phyloP scores from a whole-genome alignment of 2,888 invertebrate species.

The Scaptomyza cyrtandrae region DNA sequence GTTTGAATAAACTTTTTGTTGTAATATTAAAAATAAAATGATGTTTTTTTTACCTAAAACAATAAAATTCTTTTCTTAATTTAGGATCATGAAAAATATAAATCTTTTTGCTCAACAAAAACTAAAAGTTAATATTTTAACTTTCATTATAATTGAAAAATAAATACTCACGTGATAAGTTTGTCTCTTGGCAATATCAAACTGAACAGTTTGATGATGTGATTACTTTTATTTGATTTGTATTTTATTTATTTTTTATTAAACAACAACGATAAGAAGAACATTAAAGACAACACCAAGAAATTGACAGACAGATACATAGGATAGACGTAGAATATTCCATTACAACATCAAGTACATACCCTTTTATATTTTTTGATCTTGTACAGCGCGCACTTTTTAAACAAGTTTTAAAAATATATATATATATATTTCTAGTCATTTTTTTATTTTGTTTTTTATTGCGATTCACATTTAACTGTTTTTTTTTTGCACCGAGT shows the following conservation, averaged over 20 bases:
- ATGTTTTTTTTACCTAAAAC: too few species aligned
- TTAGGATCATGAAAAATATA: too few species aligned
- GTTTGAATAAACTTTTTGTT: too few species aligned
- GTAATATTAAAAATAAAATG: too few species aligned
- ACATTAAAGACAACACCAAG: conserved; percentile 59
- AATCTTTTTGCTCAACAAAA: too few species aligned
- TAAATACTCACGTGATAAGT: conserved; percentile 33
- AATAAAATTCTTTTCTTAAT: too few species aligned
- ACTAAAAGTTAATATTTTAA: too few species aligned
- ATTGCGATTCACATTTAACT: conserved; percentile 7
- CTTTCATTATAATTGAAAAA: too few species aligned
- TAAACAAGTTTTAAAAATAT: conserved; percentile 8
- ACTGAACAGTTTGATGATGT: not conserved
- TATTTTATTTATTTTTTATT: conserved; percentile 12
- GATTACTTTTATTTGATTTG: conserved; percentile 8
- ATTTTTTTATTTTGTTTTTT: conserved; percentile 2
- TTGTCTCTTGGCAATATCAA: conserved; percentile 14
- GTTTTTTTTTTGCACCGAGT: conserved; percentile 43
- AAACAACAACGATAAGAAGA: conserved; percentile 21
- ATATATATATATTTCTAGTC: conserved; percentile 1
- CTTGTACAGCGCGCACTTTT: conserved; percentile 47
- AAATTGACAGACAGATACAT: conserved; percentile 60
- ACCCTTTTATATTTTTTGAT: conserved; percentile 57
- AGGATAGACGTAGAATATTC: conserved; percentile 70
- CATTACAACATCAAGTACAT: conserved; percentile 84